A percentile compares a stretch with the other conserved stretches of the same genome.
phyloP scores from a whole-genome alignment of 2,888 invertebrate species.

The Dioctria rufipes region DNA sequence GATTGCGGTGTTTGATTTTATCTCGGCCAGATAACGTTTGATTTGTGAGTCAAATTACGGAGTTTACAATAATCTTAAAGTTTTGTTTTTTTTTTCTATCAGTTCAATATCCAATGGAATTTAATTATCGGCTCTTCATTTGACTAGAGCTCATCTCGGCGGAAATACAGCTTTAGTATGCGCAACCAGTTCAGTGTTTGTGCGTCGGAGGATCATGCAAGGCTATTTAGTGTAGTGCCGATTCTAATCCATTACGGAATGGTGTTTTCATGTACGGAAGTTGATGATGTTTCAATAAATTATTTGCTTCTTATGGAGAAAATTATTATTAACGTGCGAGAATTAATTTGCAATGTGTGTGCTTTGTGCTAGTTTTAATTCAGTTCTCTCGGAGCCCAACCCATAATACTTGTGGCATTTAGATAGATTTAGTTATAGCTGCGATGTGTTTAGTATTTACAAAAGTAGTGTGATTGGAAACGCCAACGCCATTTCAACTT shows the following conservation, averaged over 20 bases:
- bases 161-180: not conserved
- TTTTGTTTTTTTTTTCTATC: not conserved
- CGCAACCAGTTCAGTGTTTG: not conserved
- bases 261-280: not conserved
- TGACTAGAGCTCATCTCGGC: not conserved
- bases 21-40: slow-evolving; percentile 21
- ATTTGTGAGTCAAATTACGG: not conserved
- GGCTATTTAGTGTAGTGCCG: not conserved
- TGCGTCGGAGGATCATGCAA: not conserved
- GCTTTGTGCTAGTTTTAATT: not conserved
- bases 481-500: slow-evolving; percentile 17
- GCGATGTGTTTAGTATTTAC: not conserved
- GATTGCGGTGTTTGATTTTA: slow-evolving; percentile 27
- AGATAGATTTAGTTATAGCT: too few relatives aligned
- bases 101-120: not conserved
- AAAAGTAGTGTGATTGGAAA: not conserved
- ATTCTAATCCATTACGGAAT: not conserved
- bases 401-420: too few relatives aligned
- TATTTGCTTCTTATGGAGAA: not conserved
- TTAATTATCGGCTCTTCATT: too few relatives aligned
- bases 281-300: not conserved
- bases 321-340: not conserved
- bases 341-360: not conserved
- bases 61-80: not conserved
- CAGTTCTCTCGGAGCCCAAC: not conserved